These are phyloP conservation scores for Epinotia nisella DNA, from an alignment of 2,888 invertebrate genomes.

Conservation along the genomic window DNA sequence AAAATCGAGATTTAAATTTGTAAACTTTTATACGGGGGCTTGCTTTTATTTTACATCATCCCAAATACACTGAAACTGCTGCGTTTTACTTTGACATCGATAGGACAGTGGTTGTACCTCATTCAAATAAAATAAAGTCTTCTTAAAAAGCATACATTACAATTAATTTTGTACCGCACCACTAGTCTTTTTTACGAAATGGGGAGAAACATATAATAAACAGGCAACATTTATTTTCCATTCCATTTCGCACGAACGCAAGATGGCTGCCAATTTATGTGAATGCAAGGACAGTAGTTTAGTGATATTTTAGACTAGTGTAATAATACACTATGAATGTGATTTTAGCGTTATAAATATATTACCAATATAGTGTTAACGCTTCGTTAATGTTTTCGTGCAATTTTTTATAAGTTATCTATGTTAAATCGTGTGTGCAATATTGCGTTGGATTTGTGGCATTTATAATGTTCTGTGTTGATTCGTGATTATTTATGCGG, in stretches of 20 bases:
- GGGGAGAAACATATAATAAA: constrained; percentile 47
- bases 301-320: constrained; percentile 73
- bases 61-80: no score
- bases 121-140: background rate
- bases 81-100: background rate
- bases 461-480: constrained; percentile 80
- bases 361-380: constrained; percentile 72
- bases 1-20: no score
- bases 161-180: background rate
- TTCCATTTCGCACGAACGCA: constrained; percentile 74
- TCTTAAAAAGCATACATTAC: background rate
- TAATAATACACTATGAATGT: constrained; percentile 75
- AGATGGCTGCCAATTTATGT: constrained; percentile 84
- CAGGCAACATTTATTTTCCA: constrained; percentile 63
- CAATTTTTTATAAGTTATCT: constrained; percentile 77
- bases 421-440: constrained; percentile 78
- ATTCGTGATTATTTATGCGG: constrained; percentile 83
- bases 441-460: constrained; percentile 71
- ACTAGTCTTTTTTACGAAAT: constrained; percentile 4
- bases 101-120: background rate
- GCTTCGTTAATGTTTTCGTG: constrained; percentile 69
- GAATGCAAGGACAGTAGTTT: constrained; percentile 82
- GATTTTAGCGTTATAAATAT: constrained; percentile 73
- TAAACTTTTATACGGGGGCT: no score
- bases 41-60: no score